A percentile compares a stretch with the other conserved stretches of the same genome.
These are phyloP conservation scores for Melinaea menophilus DNA, from an alignment of 2,888 invertebrate species.

Conservation along the genomic window DNA sequence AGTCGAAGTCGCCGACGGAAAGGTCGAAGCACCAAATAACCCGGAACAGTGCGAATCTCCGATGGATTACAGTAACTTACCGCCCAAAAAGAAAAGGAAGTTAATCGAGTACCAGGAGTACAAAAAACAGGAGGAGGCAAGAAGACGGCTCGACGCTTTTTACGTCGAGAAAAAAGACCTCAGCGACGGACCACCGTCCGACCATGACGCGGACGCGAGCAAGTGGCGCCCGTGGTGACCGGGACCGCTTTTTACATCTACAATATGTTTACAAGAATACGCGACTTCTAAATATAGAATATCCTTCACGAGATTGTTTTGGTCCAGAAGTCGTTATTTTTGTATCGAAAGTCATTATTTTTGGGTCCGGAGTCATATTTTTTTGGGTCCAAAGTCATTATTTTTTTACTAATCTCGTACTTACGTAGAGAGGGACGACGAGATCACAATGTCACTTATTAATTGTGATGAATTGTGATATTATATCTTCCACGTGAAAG, in stretches of 20 bases:
- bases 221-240: slow-evolving; percentile 72
- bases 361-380: too few species aligned
- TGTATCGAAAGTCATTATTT: too few species aligned
- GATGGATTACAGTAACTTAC: slow-evolving; percentile 74
- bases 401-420: too few species aligned
- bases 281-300: too few species aligned
- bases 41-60: slow-evolving; percentile 71
- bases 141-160: slow-evolving; percentile 63
- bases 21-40: slow-evolving; percentile 53
- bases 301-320: slow-evolving; percentile 15
- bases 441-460: slow-evolving; percentile 16
- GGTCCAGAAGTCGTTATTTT: too few species aligned
- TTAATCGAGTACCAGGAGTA: slow-evolving; percentile 74
- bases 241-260: slow-evolving; percentile 12
- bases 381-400: too few species aligned
- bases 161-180: slow-evolving; percentile 59
- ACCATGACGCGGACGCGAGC: slow-evolving; percentile 52
- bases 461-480: slow-evolving; percentile 58
- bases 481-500: slow-evolving; percentile 70
- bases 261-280: too few species aligned
- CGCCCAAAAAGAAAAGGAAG: slow-evolving; percentile 76
- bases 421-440: background rate
- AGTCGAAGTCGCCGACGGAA: slow-evolving; percentile 47
- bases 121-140: slow-evolving; percentile 73
- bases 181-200: slow-evolving; percentile 51